Evolutionary conservation across 2,888 invertebrate species (phyloP), one percentile per base, ranked within the genome.

Genomic region (Clistopyga incitator): DNA sequence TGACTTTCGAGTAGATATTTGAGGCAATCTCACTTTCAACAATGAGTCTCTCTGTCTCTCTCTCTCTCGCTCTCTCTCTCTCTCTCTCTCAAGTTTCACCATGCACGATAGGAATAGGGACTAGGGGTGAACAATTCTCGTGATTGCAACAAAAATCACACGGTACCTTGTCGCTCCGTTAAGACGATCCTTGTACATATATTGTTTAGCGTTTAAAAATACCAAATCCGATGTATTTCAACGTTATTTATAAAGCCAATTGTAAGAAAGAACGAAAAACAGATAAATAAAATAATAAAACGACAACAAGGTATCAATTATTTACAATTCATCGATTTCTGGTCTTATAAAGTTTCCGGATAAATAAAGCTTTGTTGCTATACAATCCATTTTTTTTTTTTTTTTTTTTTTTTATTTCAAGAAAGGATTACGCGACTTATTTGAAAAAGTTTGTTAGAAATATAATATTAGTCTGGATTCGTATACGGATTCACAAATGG

Each of bases 211-310:
- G 82, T 86, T 86, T 85, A 85, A 84, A 86, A 78, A 85, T 86
- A 87, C 85, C 86, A 88, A 88, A 88, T 82, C 84, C 81, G 86
- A 84, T 87, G 88, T 88, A 88, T 86, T 85, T 87, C 86, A 87
- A 87, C 86, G 85, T 86, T 88, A 88, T 87, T 87, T 88, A 88
- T 88, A 86, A 87, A 85, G 54, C 81, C 81, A 81, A 82, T 68
- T 82, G 81, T 85, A 83, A 84, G 84, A 84, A 83, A 54, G 82
- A 84, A 78, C 65, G 67, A 52, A 83, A 78, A 72, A 75, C 80
- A 76, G 74, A 77, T 77, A 45, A 54, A 29, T 50, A 20, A 67
- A 68, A 38, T 23, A 70, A 47, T 54, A 10, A 52, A 70, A 54
- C 50, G 71, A 70, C 45, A 54, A 20, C 10, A 10, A 10, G 2